Percentiles rank a stretch among this genome's conserved stretches.
Evolutionary conservation across 2,888 invertebrate genomes (phyloP).

Genomic region (Phrixothrix hirtus): DNA sequence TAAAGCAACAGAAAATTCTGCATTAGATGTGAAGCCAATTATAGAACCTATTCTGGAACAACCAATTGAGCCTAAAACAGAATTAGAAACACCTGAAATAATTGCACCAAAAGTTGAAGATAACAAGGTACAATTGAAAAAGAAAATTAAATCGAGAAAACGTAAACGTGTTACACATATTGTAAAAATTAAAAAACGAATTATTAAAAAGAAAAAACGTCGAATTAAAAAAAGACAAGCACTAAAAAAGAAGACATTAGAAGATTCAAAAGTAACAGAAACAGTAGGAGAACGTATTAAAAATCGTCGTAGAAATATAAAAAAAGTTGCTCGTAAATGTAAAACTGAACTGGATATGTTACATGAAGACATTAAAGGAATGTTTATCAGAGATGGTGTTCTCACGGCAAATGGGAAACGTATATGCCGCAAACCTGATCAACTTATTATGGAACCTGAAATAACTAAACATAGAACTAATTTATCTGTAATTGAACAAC

Average conservation of each 20-base stretch:
- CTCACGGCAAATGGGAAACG: conserved; percentile 67
- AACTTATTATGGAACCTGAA: conserved; percentile 32
- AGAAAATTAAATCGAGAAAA: too few relatives aligned
- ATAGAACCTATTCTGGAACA: too few relatives aligned
- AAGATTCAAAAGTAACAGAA: too few relatives aligned
- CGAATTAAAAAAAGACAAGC: background rate
- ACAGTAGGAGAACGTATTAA: conserved; percentile 33
- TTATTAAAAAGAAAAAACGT: conserved; percentile 5
- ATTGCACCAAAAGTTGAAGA: conserved; percentile 34
- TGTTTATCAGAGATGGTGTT: conserved; percentile 69
- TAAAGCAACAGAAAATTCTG: too few relatives aligned
- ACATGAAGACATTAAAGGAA: conserved; percentile 71
- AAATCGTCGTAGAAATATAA: conserved; percentile 24
- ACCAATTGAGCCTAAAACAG: conserved; percentile 18
- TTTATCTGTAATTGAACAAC: conserved; percentile 1
- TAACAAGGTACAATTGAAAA: too few relatives aligned
- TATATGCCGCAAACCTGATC: conserved; percentile 57
- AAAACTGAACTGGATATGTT: conserved; percentile 64
- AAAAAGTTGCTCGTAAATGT: conserved; percentile 21
- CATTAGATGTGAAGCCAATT: too few relatives aligned
- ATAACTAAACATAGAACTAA: conserved; percentile 25
- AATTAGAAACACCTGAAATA: conserved; percentile 50
- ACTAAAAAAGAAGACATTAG: too few relatives aligned
- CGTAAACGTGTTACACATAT: too few relatives aligned
- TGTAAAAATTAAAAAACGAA: too few relatives aligned